phyloP scores from a whole-genome alignment of 2,797 vertebrate species.

The Sebastes steindachneri region DNA sequence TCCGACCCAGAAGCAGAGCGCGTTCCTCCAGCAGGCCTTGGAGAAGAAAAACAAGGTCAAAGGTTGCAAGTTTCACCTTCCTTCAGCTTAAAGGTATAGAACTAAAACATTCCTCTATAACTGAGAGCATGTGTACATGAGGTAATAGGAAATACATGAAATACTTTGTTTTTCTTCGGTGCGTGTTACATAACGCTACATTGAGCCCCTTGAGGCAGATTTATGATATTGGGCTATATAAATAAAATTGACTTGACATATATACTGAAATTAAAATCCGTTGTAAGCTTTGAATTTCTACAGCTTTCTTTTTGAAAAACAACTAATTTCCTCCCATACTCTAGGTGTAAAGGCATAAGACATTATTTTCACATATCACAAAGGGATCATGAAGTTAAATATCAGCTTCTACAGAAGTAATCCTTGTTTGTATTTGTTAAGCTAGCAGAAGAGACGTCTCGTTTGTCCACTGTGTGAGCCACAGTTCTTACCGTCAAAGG shows the following conservation, averaged over 20 bases:
- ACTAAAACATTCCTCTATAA: not conserved
- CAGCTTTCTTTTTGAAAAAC: not conserved
- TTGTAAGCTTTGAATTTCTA: not conserved
- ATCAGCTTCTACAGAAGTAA: not conserved
- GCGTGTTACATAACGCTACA: not conserved
- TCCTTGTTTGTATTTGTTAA: not conserved
- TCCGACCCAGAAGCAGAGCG: constrained; percentile 94
- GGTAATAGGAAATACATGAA: not conserved
- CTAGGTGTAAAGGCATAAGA: not conserved
- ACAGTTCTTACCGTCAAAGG: constrained; percentile 92
- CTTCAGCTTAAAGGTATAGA: not conserved
- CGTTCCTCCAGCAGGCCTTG: constrained; percentile 95
- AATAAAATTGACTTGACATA: not conserved
- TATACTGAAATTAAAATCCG: not conserved
- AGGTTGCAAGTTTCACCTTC: not conserved
- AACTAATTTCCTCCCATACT: not conserved
- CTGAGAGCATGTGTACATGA: not conserved
- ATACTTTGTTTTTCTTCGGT: not conserved
- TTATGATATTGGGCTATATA: not conserved
- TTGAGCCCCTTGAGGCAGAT: not conserved
- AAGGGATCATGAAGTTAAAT: not conserved
- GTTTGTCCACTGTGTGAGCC: not conserved
- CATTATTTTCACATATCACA: not conserved
- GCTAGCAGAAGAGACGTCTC: not conserved
- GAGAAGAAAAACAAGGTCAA: constrained; percentile 26